These are phyloP conservation scores for Tipula lateralis DNA, from an alignment of 2,888 invertebrate species.

Conservation along the genomic window DNA sequence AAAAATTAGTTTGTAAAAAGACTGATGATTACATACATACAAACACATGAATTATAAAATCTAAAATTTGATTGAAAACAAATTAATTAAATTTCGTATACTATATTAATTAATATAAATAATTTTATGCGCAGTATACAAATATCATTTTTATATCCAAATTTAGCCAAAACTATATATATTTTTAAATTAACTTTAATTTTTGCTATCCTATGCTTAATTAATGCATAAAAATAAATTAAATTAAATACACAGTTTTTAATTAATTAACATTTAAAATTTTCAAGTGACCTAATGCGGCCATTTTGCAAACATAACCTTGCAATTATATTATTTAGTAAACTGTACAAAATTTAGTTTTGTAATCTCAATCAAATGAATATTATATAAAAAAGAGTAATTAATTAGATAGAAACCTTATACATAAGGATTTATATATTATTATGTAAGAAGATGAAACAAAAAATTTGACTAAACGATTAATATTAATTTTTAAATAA, in stretches of 20 bases:
- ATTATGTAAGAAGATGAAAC: background rate
- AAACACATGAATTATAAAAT: background rate
- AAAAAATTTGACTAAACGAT: constrained; percentile 6
- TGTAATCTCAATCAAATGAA: background rate
- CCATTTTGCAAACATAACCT: background rate
- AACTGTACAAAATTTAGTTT: background rate
- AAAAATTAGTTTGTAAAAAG: constrained; percentile 29
- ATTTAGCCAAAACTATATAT: background rate
- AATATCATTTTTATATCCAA: background rate
- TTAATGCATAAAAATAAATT: background rate
- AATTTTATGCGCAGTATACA: background rate
- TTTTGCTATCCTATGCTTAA: background rate
- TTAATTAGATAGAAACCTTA: background rate
- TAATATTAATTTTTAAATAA: constrained; percentile 7
- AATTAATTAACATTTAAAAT: background rate
- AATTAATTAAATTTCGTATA: background rate
- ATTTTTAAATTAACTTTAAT: background rate
- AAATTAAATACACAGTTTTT: background rate
- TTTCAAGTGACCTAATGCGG: background rate
- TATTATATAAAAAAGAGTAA: background rate
- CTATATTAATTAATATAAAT: background rate
- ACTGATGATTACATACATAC: constrained; percentile 26
- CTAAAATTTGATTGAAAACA: background rate
- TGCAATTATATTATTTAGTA: background rate
- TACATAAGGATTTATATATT: background rate